phyloP scores from a whole-genome alignment of 2,888 invertebrate species.

The Podotricha telesiphe region DNA sequence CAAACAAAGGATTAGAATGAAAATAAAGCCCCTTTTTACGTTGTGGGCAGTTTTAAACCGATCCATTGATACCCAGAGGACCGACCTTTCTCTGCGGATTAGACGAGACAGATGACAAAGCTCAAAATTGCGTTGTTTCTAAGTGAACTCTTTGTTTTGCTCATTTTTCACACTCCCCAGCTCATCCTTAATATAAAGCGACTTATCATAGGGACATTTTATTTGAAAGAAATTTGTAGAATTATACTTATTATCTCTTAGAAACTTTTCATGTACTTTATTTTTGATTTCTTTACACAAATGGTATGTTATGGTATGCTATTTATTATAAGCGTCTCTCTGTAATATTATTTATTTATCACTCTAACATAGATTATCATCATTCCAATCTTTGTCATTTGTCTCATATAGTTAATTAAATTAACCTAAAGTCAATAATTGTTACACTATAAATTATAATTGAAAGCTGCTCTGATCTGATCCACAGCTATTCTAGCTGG shows the following conservation, averaged over 20 bases:
- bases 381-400: too few relatives aligned
- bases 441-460: too few relatives aligned
- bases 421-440: too few relatives aligned
- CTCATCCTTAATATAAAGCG: conserved; percentile 8
- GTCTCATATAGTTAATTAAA: too few relatives aligned
- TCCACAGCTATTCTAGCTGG: too few relatives aligned
- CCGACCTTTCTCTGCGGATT: conserved; percentile 30
- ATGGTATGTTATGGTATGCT: not conserved
- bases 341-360: too few relatives aligned
- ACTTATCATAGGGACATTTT: conserved; percentile 25
- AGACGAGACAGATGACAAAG: conserved; percentile 26
- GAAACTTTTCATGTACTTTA: not conserved
- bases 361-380: too few relatives aligned
- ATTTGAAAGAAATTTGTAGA: not conserved
- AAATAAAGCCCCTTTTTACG: conserved; percentile 3
- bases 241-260: not conserved
- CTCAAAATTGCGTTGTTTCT: conserved; percentile 21
- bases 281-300: not conserved
- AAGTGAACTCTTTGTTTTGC: conserved; percentile 29
- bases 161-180: conserved; percentile 27
- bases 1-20: conserved; percentile 15
- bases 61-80: conserved; percentile 30
- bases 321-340: not conserved
- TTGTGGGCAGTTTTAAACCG: conserved; percentile 17
- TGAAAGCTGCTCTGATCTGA: too few relatives aligned